Conservation (phyloP, 2,797 vertebrate species). For the Arctocebus calabarensis region DNA sequence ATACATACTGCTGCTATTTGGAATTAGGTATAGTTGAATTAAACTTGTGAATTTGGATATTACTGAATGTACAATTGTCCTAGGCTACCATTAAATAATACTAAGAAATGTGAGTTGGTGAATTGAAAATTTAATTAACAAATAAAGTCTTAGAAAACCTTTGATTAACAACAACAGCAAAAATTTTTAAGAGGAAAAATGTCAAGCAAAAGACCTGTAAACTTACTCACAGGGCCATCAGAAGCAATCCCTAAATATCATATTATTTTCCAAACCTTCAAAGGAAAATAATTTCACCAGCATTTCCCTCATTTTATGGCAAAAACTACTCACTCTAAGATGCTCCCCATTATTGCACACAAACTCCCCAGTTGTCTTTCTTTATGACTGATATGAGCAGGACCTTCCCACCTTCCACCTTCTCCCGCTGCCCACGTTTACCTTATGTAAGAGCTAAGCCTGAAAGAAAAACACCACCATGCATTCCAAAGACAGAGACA, state of each 20-base stretch:
- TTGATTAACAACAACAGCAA: neutral
- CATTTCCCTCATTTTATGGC: conserved; percentile 2
- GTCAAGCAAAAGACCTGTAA: neutral
- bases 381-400: neutral
- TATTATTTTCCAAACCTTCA: neutral
- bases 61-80: neutral
- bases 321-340: neutral
- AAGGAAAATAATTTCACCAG: neutral
- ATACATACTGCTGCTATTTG: conserved; percentile 60
- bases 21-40: conserved; percentile 60
- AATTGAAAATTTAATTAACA: conserved; percentile 47
- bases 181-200: conserved; percentile 1
- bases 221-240: neutral
- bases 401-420: neutral
- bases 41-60: conserved; percentile 30
- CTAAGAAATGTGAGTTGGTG: conserved; percentile 23
- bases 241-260: neutral
- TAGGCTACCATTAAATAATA: conserved; percentile 10
- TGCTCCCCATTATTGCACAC: neutral
- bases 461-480: neutral
- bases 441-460: neutral
- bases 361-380: neutral
- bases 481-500: neutral
- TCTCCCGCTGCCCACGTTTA: neutral
- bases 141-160: conserved; percentile 45